Evolutionary conservation across 2,888 invertebrate genomes (phyloP).

Genomic region (Dyspetes luteomarginatus): DNA sequence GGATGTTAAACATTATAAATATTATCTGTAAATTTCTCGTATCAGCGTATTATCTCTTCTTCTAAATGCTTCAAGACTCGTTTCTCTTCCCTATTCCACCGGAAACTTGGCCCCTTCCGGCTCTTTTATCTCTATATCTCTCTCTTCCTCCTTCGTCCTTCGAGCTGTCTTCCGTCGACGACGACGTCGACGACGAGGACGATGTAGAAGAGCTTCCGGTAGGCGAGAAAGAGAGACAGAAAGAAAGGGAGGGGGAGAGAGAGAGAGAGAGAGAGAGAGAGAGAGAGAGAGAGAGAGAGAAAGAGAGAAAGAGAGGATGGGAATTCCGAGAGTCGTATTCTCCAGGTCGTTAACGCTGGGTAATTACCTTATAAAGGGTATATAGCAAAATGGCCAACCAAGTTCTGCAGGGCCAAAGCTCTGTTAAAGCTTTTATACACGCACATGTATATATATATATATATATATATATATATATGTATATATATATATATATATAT

Average conservation of each 20-base stretch:
- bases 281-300: too few relatives aligned
- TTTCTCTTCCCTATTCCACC: conserved; percentile 28
- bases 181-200: too few relatives aligned
- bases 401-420: conserved; percentile 23
- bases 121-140: conserved; percentile 31
- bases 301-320: too few relatives aligned
- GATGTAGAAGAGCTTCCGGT: conserved; percentile 31
- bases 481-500: too few relatives aligned
- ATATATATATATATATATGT: too few relatives aligned
- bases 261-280: too few relatives aligned
- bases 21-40: conserved; percentile 5
- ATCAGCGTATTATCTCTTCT: conserved; percentile 19
- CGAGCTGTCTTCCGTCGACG: conserved; percentile 40
- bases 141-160: conserved; percentile 30
- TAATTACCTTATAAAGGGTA: conserved; percentile 73
- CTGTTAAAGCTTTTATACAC: conserved; percentile 20
- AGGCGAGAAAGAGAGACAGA: background rate
- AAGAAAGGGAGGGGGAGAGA: background rate
- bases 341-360: conserved; percentile 69
- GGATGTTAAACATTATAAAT: background rate
- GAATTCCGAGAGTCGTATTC: conserved; percentile 46
- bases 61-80: conserved; percentile 28
- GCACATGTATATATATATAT: background rate
- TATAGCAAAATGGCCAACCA: conserved; percentile 37
- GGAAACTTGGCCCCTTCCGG: conserved; percentile 30